These are phyloP conservation scores for Bradypodion pumilum DNA, from an alignment of 2,797 vertebrate genomes.

Conservation along the genomic window DNA sequence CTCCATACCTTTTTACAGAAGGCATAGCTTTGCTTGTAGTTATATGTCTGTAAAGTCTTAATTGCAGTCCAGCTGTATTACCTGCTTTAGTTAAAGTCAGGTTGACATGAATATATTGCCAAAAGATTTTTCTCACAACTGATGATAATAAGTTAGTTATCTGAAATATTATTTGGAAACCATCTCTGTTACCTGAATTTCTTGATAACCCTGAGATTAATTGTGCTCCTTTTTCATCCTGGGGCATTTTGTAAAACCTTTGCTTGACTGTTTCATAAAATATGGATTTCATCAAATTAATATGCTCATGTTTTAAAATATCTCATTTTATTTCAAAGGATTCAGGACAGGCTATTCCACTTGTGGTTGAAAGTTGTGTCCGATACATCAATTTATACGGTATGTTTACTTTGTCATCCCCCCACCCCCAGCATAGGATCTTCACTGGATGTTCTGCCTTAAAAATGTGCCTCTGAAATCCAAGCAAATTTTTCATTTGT, in stretches of 20 bases:
- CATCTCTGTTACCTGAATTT: constrained; percentile 59
- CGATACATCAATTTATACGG: constrained; percentile 98
- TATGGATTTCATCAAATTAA: constrained; percentile 14
- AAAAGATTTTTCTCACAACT: constrained; percentile 42
- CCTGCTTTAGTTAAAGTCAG: neutral
- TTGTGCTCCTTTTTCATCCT: constrained; percentile 56
- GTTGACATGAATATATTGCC: constrained; percentile 18
- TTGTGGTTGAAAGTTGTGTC: constrained; percentile 96
- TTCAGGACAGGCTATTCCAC: constrained; percentile 93
- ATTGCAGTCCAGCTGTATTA: neutral
- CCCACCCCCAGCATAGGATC: accelerated
- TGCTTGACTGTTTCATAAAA: constrained; percentile 26
- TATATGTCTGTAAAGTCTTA: constrained; percentile 4
- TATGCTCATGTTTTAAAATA: constrained; percentile 29
- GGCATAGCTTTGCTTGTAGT: constrained; percentile 13
- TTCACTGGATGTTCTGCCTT: neutral
- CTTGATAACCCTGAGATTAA: constrained; percentile 67
- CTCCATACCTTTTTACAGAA: neutral
- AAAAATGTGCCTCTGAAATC: neutral
- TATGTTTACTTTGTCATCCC: constrained; percentile 67
- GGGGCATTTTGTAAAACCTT: constrained; percentile 24
- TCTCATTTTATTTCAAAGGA: constrained; percentile 75
- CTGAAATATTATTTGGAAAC: constrained; percentile 41
- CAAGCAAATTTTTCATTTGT: neutral
- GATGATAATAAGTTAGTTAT: constrained; percentile 18